These are phyloP conservation scores for Physeter macrocephalus DNA, from an alignment of 2,113 vertebrate species.

Conservation along the genomic window DNA sequence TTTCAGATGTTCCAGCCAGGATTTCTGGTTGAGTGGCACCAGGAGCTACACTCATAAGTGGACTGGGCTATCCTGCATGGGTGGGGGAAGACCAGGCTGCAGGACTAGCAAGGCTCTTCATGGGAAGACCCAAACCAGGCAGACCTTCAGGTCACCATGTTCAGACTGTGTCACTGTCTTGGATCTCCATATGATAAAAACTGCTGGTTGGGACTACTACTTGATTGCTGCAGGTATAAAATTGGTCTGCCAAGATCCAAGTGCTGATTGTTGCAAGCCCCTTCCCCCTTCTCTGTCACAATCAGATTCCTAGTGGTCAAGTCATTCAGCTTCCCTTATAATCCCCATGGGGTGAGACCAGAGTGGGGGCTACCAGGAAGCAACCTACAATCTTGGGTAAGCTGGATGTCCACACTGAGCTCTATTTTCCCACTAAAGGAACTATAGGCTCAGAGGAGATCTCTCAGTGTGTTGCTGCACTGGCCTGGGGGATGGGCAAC, in stretches of 20 bases:
- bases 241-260: too few relatives aligned
- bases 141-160: not conserved
- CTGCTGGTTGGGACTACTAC: too few relatives aligned
- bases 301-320: not conserved
- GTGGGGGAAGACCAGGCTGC: not conserved
- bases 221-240: too few relatives aligned
- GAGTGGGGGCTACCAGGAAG: not conserved
- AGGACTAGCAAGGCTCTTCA: not conserved
- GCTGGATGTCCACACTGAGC: not conserved
- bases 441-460: not conserved
- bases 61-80: not conserved
- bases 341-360: not conserved
- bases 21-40: not conserved
- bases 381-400: not conserved
- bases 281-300: too few relatives aligned
- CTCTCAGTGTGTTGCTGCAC: too few relatives aligned
- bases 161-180: too few relatives aligned
- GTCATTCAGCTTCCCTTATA: not conserved
- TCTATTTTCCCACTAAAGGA: not conserved
- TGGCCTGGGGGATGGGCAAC: not conserved
- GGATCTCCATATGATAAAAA: too few relatives aligned
- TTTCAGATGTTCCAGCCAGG: not conserved
- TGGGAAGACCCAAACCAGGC: not conserved
- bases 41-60: not conserved
- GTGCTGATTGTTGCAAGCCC: too few relatives aligned